Percentiles rank a stretch among this genome's conserved stretches.
Evolutionary conservation across 23 tunicate species (phyloP).

Genomic region (Trididemnum miniatum): DNA sequence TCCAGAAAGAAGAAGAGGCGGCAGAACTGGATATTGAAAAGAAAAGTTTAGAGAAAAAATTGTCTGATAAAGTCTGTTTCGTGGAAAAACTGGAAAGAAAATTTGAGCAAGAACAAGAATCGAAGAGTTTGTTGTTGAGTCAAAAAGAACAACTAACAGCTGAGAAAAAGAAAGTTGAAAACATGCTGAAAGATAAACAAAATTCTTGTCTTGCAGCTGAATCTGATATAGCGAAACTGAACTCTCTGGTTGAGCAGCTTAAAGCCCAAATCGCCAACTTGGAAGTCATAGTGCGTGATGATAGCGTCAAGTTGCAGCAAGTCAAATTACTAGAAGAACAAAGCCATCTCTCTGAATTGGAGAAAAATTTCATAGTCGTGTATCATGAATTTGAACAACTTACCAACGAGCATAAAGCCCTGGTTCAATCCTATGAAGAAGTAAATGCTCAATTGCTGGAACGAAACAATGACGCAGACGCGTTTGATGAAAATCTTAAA

Average conservation of each 20-base stretch:
- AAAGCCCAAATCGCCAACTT: conserved; percentile 19
- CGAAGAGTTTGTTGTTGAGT: not conserved
- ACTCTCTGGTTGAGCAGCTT: not conserved
- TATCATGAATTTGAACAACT: conserved; percentile 22
- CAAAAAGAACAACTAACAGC: no score
- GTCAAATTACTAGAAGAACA: conserved; percentile 34
- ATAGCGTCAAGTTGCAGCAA: conserved; percentile 10
- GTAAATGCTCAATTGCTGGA: not conserved
- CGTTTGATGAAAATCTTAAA: not conserved
- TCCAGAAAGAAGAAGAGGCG: not conserved
- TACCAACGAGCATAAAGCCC: not conserved
- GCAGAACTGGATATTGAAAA: not conserved
- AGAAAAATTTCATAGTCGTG: conserved; percentile 34
- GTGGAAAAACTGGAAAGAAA: no score
- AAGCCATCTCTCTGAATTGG: conserved; percentile 36
- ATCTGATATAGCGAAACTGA: not conserved
- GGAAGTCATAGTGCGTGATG: conserved; percentile 4
- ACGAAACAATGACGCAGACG: not conserved
- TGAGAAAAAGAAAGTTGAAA: not conserved
- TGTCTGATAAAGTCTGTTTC: no score
- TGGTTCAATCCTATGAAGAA: not conserved
- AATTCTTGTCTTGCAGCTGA: not conserved
- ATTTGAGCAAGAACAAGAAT: not conserved
- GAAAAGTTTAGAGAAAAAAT: not conserved
- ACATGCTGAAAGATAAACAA: not conserved